phyloP scores from a whole-genome alignment of 2,888 invertebrate genomes.

The Candidula unifasciata region DNA sequence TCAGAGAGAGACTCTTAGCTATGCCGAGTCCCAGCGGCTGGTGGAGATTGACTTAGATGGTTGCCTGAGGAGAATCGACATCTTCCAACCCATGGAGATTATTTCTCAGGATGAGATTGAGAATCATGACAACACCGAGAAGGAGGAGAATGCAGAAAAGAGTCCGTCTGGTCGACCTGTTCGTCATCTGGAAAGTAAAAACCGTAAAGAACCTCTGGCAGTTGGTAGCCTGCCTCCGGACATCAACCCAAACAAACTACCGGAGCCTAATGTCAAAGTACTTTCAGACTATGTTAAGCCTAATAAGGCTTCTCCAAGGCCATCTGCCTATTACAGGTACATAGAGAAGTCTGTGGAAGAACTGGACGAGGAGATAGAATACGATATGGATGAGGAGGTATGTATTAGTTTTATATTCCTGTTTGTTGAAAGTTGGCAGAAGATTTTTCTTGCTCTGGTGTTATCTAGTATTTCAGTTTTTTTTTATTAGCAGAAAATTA shows the following conservation, averaged over 20 bases:
- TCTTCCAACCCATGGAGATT: conserved; percentile 79
- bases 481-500: no score
- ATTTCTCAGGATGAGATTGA: conserved; percentile 77
- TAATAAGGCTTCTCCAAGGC: conserved; percentile 88
- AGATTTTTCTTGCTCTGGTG: no score
- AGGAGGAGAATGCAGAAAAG: conserved; percentile 75
- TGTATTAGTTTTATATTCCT: conserved; percentile 10
- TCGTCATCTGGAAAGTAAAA: conserved; percentile 55
- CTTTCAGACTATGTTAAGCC: conserved; percentile 86
- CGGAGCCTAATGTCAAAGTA: conserved; percentile 85
- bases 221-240: conserved; percentile 53
- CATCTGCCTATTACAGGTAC: conserved; percentile 90
- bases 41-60: conserved; percentile 93
- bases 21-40: conserved; percentile 89
- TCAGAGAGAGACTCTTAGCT: conserved; percentile 85
- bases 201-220: conserved; percentile 62
- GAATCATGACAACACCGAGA: conserved; percentile 75
- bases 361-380: conserved; percentile 93
- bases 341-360: conserved; percentile 96
- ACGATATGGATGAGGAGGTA: conserved; percentile 96
- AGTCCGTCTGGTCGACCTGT: conserved; percentile 60
- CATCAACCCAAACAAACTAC: conserved; percentile 80
- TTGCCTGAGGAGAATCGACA: conserved; percentile 83
- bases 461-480: no score
- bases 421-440: no score